These are phyloP conservation scores for Galeopterus variegatus DNA, from an alignment of 2,113 vertebrate species.

Conservation along the genomic window DNA sequence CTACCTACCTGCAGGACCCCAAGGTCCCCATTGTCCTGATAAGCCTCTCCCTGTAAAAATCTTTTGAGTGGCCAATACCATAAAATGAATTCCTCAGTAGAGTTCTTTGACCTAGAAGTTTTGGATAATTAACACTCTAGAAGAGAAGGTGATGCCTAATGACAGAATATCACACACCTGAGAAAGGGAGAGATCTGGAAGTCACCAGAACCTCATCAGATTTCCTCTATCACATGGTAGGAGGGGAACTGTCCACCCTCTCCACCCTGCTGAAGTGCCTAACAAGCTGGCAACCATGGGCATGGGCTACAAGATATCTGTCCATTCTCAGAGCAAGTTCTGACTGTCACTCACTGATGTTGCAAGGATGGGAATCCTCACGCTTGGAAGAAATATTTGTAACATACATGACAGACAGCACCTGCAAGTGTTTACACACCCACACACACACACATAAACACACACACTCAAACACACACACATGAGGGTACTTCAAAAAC, in stretches of 20 bases:
- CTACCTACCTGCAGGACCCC: neutral
- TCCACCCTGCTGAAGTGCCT: neutral
- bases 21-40: neutral
- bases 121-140: neutral
- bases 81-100: neutral
- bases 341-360: neutral
- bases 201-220: neutral
- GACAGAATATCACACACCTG: neutral
- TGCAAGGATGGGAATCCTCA: neutral
- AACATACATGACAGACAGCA: neutral
- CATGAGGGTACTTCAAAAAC: no score
- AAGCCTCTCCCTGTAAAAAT: neutral
- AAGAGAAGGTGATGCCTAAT: neutral
- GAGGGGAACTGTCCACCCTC: neutral
- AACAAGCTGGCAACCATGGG: neutral
- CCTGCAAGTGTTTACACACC: neutral
- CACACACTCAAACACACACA: neutral
- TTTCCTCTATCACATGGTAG: neutral
- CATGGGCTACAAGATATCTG: neutral
- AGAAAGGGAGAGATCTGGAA: neutral
- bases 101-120: neutral
- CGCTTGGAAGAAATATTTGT: neutral
- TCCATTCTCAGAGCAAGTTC: neutral
- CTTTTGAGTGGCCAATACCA: neutral
- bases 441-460: no score